A percentile compares a stretch with the other conserved stretches of the same genome.
These are phyloP conservation scores for Pseudochromis fuscus DNA, from an alignment of 2,797 vertebrate species.

Conservation along the genomic window DNA sequence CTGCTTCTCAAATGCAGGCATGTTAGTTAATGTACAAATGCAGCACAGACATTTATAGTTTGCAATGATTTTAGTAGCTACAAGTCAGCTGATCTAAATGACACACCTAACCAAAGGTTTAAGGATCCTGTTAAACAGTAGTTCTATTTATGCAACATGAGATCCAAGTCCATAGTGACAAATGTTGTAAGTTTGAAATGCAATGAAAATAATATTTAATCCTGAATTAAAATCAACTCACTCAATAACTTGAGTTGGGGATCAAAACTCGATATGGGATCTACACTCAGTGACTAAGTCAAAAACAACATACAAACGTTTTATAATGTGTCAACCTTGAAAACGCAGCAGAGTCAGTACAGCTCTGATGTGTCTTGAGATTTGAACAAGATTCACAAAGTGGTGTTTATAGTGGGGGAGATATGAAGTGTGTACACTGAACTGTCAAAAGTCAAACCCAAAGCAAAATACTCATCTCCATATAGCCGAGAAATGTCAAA, in stretches of 20 bases:
- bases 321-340: too few species aligned
- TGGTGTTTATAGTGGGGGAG: not conserved
- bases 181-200: not conserved
- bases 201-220: not conserved
- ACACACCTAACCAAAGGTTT: not conserved
- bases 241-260: not conserved
- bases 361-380: too few species aligned
- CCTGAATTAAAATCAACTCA: not conserved
- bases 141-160: not conserved
- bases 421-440: not conserved
- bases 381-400: not conserved
- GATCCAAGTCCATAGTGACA: not conserved
- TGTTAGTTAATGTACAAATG: not conserved
- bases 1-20: slow-evolving; percentile 15
- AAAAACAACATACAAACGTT: too few species aligned
- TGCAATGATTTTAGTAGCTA: not conserved
- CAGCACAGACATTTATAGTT: slow-evolving; percentile 6
- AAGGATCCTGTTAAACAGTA: not conserved
- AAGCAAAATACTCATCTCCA: slow-evolving; percentile 3
- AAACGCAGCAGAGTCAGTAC: not conserved
- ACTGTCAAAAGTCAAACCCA: slow-evolving; percentile 7
- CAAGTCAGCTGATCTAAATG: slow-evolving; percentile 15
- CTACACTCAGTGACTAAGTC: not conserved
- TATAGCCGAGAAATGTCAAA: slow-evolving; percentile 22
- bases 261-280: too few species aligned